These are phyloP conservation scores for Acleris cristana DNA, from an alignment of 2,888 invertebrate genomes.

Conservation along the genomic window DNA sequence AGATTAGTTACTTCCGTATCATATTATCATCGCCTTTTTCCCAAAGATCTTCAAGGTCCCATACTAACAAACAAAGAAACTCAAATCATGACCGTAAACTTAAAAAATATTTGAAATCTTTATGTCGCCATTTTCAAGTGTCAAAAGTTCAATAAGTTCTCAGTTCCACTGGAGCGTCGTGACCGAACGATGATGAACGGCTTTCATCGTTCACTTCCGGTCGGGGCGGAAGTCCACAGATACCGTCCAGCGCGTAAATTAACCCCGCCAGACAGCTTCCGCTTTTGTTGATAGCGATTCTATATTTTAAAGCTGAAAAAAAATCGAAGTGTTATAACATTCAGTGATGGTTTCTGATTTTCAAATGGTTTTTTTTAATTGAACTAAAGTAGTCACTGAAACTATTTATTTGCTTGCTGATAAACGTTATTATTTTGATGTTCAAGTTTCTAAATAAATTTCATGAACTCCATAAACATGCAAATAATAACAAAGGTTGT, in stretches of 20 bases:
- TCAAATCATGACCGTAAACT: not conserved
- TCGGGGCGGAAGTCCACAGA: conserved; percentile 67
- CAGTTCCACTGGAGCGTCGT: conserved; percentile 55
- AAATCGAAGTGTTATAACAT: not conserved
- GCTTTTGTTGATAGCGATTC: conserved; percentile 29
- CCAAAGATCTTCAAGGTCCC: too few relatives aligned
- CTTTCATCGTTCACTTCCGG: conserved; percentile 67
- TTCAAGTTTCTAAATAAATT: too few relatives aligned
- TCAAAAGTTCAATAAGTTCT: conserved; percentile 36
- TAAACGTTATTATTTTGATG: too few relatives aligned
- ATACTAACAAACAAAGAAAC: too few relatives aligned
- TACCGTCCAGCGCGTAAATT: conserved; percentile 71
- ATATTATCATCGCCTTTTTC: too few relatives aligned
- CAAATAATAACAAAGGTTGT: too few relatives aligned
- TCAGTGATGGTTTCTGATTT: not conserved
- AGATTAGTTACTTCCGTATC: too few relatives aligned
- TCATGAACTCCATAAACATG: too few relatives aligned
- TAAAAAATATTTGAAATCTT: not conserved
- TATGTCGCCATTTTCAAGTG: conserved; percentile 10
- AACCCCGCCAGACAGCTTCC: conserved; percentile 31
- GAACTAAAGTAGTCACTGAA: too few relatives aligned
- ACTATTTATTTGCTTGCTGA: too few relatives aligned
- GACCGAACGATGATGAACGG: conserved; percentile 75
- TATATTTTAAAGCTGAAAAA: conserved; percentile 23
- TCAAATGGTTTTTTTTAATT: too few relatives aligned